These are phyloP conservation scores for Psylliodes chrysocephalus DNA, from an alignment of 2,888 invertebrate genomes.

Conservation along the genomic window DNA sequence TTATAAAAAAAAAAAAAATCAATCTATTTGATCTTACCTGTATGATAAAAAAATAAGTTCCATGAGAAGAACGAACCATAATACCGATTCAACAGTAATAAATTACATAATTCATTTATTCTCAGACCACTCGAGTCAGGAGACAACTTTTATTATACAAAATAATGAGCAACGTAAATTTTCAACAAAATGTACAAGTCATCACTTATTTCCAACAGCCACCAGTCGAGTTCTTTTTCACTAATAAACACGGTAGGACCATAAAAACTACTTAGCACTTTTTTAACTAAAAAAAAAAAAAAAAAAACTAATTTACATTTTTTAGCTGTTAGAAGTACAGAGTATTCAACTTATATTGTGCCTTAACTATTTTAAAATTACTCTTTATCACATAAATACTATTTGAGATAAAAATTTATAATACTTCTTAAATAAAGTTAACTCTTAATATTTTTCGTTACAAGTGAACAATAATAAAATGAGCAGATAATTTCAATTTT, in stretches of 20 bases:
- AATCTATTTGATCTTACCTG: no score
- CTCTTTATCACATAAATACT: constrained; percentile 11
- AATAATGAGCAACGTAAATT: constrained; percentile 35
- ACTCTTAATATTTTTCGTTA: constrained; percentile 20
- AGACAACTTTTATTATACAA: not conserved
- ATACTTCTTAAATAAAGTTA: constrained; percentile 24
- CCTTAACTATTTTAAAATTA: constrained; percentile 9
- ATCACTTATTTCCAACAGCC: constrained; percentile 40
- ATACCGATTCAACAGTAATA: no score
- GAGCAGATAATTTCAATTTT: not conserved
- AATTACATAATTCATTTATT: no score
- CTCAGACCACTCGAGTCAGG: no score
- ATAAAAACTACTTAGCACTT: constrained; percentile 29
- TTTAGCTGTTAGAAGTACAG: constrained; percentile 33
- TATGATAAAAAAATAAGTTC: no score
- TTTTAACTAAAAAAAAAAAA: constrained; percentile 27
- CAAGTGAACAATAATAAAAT: constrained; percentile 13
- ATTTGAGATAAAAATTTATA: constrained; percentile 6
- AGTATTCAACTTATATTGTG: constrained; percentile 28
- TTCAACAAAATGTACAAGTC: constrained; percentile 38
- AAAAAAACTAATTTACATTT: no score
- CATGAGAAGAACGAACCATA: no score
- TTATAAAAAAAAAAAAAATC: no score
- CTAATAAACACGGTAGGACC: constrained; percentile 30
- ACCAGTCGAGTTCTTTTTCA: constrained; percentile 18